These are phyloP conservation scores for Branchipolynoe longqiensis DNA, from an alignment of 2,888 invertebrate species.

Conservation along the genomic window DNA sequence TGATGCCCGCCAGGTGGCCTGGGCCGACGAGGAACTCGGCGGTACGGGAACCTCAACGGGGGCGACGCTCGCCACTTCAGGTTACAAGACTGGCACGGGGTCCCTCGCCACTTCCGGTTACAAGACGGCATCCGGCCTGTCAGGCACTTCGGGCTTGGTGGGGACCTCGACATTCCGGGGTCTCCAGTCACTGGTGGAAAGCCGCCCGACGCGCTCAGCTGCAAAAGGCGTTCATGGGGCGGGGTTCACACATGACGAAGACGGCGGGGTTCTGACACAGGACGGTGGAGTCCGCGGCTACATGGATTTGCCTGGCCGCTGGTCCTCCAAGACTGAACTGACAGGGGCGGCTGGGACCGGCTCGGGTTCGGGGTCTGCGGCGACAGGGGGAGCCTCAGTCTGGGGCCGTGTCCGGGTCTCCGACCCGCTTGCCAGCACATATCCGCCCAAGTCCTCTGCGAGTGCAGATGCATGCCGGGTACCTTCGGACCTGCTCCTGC, in stretches of 20 bases:
- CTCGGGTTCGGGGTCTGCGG: neutral
- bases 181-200: neutral
- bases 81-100: slow-evolving; percentile 50
- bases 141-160: too few relatives aligned
- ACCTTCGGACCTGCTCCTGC: neutral
- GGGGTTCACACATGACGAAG: neutral
- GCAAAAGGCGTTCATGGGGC: neutral
- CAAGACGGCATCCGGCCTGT: slow-evolving; percentile 32
- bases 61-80: slow-evolving; percentile 28
- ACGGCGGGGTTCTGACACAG: slow-evolving; percentile 1
- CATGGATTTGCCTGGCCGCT: slow-evolving; percentile 40
- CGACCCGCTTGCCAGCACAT: slow-evolving; percentile 35
- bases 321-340: too few relatives aligned
- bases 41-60: slow-evolving; percentile 4
- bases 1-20: slow-evolving; percentile 4
- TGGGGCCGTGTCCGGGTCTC: too few relatives aligned
- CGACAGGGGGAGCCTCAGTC: too few relatives aligned
- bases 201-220: neutral
- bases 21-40: slow-evolving; percentile 5
- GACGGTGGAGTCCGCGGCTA: slow-evolving; percentile 42
- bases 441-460: slow-evolving; percentile 17
- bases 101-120: slow-evolving; percentile 40
- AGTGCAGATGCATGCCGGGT: slow-evolving; percentile 8
- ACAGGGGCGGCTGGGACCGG: slow-evolving; percentile 24
- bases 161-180: slow-evolving; percentile 5